Conservation (phyloP, 2,113 vertebrate genomes). For the Cnemophilus loriae region DNA sequence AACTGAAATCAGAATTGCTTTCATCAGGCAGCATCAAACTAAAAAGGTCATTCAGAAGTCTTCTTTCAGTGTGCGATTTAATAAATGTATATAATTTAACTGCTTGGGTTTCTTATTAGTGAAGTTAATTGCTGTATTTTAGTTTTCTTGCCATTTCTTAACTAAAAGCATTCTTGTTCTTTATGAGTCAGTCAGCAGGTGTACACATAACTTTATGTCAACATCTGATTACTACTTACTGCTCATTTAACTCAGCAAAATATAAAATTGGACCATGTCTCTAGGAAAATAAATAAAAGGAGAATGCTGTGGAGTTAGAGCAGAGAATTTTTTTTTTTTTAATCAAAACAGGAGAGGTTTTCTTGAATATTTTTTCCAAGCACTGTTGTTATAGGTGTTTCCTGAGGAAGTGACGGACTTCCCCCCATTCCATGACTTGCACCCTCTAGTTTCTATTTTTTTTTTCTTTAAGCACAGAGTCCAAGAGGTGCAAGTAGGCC, state of each 20-base stretch:
- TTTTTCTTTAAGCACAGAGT: not conserved
- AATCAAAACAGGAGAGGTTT: conserved; percentile 48
- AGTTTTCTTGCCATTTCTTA: conserved; percentile 23
- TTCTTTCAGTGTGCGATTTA: conserved; percentile 18
- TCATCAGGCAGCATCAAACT: conserved; percentile 11
- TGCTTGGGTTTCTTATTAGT: conserved; percentile 28
- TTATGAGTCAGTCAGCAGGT: conserved; percentile 58
- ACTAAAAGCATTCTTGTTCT: conserved; percentile 51
- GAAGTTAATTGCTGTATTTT: conserved; percentile 20
- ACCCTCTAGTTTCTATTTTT: conserved; percentile 11
- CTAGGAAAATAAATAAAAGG: conserved; percentile 56
- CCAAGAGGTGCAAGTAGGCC: not conserved
- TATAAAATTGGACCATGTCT: not conserved
- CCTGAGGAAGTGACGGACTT: conserved; percentile 58
- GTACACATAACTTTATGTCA: conserved; percentile 53
- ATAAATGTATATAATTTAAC: conserved; percentile 21
- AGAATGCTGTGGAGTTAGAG: conserved; percentile 17
- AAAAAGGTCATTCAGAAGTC: conserved; percentile 51
- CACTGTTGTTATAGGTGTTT: conserved; percentile 68
- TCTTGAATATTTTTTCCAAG: conserved; percentile 51
- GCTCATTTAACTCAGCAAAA: conserved; percentile 52
- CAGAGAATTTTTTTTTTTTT: not conserved
- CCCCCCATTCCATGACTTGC: not conserved
- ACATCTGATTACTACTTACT: conserved; percentile 52
- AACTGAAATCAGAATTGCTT: not conserved